A percentile compares a stretch with the other conserved stretches of the same genome.
These are phyloP conservation scores for Paramisgurnus dabryanus DNA, from an alignment of 2,113 vertebrate genomes.

Conservation along the genomic window DNA sequence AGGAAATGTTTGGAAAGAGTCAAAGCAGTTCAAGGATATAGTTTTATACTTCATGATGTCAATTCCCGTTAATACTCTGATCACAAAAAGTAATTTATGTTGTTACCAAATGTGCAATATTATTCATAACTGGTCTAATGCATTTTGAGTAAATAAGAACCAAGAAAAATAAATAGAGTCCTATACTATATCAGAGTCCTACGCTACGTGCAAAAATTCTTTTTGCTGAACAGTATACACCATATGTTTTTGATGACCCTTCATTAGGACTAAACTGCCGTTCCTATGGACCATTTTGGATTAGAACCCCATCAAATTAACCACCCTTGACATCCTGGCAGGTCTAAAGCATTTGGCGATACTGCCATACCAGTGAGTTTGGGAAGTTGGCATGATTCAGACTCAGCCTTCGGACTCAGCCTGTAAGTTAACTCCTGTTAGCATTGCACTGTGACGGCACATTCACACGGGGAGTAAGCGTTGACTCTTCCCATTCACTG, in stretches of 20 bases:
- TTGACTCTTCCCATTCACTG: too few species aligned
- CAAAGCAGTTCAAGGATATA: constrained; percentile 2
- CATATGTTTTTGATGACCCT: constrained; percentile 42
- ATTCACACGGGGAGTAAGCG: too few species aligned
- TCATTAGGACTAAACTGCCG: constrained; percentile 12
- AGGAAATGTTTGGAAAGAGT: neutral
- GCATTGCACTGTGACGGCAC: too few species aligned
- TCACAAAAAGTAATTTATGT: constrained; percentile 3
- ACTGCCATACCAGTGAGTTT: neutral
- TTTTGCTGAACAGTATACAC: constrained; percentile 28
- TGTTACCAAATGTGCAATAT: neutral
- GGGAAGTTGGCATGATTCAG: neutral
- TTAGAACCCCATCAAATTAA: constrained; percentile 48
- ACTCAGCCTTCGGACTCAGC: neutral
- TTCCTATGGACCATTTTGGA: constrained; percentile 27
- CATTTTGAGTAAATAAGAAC: constrained; percentile 23
- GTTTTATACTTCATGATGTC: neutral
- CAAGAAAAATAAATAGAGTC: constrained; percentile 2
- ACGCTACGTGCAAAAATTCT: neutral
- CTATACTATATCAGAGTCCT: constrained; percentile 3
- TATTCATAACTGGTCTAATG: too few species aligned
- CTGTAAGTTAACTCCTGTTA: too few species aligned
- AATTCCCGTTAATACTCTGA: too few species aligned
- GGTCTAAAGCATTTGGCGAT: constrained; percentile 9
- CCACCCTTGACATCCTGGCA: constrained; percentile 35